phyloP scores from a whole-genome alignment of 30 jellyfish, hydroid and myxozoan species.

The Aurelia aurita region DNA sequence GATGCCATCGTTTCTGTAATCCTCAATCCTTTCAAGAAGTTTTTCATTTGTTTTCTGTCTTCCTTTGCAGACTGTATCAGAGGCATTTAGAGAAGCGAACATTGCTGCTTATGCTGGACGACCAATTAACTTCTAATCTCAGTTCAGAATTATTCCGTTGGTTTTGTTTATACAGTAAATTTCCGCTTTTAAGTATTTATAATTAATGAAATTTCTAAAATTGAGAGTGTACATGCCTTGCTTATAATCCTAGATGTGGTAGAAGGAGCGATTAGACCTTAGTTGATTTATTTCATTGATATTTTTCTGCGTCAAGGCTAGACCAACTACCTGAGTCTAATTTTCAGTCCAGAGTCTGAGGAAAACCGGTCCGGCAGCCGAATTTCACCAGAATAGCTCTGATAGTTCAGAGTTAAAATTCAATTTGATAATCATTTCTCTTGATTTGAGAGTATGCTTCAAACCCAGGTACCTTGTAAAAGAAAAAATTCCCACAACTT shows the following conservation, averaged over 20 bases:
- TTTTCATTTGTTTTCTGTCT: background rate
- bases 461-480: too few species aligned
- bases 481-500: too few species aligned
- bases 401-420: too few species aligned
- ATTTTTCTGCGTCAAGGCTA: background rate
- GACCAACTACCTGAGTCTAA: background rate
- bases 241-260: background rate
- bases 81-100: conserved; percentile 98
- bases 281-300: too few species aligned
- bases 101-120: conserved; percentile 96
- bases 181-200: background rate
- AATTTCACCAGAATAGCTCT: too few species aligned
- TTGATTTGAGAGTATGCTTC: too few species aligned
- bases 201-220: background rate
- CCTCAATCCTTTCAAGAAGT: too few species aligned
- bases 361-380: too few species aligned
- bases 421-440: too few species aligned
- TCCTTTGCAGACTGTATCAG: conserved; percentile 95
- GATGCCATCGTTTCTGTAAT: too few species aligned
- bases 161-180: conserved; percentile 39
- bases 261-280: background rate
- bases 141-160: background rate
- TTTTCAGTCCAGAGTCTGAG: too few species aligned
- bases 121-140: conserved; percentile 85
- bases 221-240: background rate